Conservation (phyloP, 2,888 invertebrate species). For the Papilio gigon region DNA sequence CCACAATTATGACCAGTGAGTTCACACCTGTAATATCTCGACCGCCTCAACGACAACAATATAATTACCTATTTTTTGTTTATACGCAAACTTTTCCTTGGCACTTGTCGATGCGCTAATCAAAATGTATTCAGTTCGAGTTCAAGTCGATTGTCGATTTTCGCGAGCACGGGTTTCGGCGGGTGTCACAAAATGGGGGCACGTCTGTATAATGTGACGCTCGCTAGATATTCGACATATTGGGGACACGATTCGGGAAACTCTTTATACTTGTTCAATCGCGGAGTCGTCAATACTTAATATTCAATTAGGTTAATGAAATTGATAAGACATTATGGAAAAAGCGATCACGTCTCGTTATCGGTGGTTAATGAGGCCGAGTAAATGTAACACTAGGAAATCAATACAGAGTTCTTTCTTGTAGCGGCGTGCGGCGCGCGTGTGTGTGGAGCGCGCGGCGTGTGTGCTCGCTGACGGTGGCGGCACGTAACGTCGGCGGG, state of each 20-base stretch:
- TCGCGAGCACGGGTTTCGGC: constrained; percentile 54
- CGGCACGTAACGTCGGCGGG: constrained; percentile 60
- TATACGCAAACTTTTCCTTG: constrained; percentile 9
- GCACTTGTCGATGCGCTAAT: constrained; percentile 26
- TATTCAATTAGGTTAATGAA: constrained; percentile 42
- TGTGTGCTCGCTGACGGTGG: constrained; percentile 58
- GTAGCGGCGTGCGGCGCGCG: constrained; percentile 62
- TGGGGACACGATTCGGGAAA: constrained; percentile 43
- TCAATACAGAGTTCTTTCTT: constrained; percentile 65
- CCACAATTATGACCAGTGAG: constrained; percentile 41
- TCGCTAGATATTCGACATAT: constrained; percentile 45
- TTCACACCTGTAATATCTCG: constrained; percentile 14
- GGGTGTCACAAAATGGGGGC: constrained; percentile 56
- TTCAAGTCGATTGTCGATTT: constrained; percentile 60
- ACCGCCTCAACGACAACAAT: not conserved
- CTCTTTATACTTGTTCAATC: constrained; percentile 27
- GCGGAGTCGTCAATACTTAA: constrained; percentile 30
- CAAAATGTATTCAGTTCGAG: constrained; percentile 72
- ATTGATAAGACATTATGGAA: constrained; percentile 42
- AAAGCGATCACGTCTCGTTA: constrained; percentile 47
- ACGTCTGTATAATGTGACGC: constrained; percentile 50
- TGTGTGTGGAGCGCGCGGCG: constrained; percentile 51
- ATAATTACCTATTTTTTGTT: constrained; percentile 39
- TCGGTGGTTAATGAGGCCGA: constrained; percentile 57
- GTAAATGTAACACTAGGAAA: constrained; percentile 77